Base-by-base conservation (phyloP, 92 coral and sea anemone species). In the Muricea muricata region DNA sequence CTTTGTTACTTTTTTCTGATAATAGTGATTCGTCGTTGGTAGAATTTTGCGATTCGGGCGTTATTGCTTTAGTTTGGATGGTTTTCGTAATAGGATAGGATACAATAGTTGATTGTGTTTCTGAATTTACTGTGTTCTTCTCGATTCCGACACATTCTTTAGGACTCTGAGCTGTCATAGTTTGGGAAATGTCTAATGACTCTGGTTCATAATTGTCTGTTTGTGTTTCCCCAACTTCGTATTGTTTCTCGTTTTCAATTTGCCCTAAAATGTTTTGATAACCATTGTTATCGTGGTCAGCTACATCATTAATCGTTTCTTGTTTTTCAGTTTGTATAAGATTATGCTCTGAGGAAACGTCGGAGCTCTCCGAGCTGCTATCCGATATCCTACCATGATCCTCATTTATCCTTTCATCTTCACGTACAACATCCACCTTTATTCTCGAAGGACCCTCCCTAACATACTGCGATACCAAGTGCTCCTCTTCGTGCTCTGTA, bases 401-500 rank as follows among this genome's bases (percentile, higher is more conserved):
- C 20, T 21, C 29, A n/a, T 12, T 23, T 20, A 23, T 73, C 33
- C 56, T 31, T 48, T 39, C 57, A 28, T 28, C 60, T 42, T 42
- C 65, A 21, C 9, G 65, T 11, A 11, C 23, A 20, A 23, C 52
- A 31, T 14, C 37, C 37, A 39, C 31, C 7, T 33, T 42, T n/a
- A 73, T 73, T 37, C 80, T 75, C n/a, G 80, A 47, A 75, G 80
- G 80, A 47, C 80, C 80, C 7, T 75, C 65, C 17, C 26, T 75
- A 12, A 50, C 80, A 57, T 75, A 75, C 41, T 28, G 20, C 6
- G 80, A 75, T 25, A 75, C 80, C 34, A 18, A 66, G 34, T 28
- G 31, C 21, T 73, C 35, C 31, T 42, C 79, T 73, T 28, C 80
- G 23, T 4, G 20, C 11, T 50, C 83, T 21, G 61, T 63, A n/a